Evolutionary conservation across 2,113 vertebrate genomes (phyloP).

Genomic region (Cebidichthys violaceus): DNA sequence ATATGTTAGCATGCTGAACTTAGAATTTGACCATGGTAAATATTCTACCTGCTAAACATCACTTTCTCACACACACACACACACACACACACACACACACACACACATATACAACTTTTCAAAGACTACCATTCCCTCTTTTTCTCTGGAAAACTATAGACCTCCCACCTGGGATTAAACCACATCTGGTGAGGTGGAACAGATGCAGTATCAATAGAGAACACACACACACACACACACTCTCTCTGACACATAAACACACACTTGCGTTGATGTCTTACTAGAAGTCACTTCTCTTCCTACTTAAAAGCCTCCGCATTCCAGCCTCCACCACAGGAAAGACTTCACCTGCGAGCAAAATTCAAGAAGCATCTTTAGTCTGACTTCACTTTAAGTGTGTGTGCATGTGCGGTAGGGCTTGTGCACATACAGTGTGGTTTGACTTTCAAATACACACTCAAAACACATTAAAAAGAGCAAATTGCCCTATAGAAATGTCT

Average conservation of each 20-base stretch:
- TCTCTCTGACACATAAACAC: neutral
- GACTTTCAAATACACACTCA: neutral
- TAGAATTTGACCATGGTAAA: neutral
- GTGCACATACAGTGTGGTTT: neutral
- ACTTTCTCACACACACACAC: neutral
- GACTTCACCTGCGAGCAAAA: slow-evolving; percentile 60
- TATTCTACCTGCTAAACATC: neutral
- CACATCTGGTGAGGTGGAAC: slow-evolving; percentile 17
- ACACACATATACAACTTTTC: neutral
- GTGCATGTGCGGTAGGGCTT: slow-evolving; percentile 28
- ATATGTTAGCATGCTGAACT: neutral
- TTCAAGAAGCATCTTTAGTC: slow-evolving; percentile 45
- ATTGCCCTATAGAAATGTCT: slow-evolving; percentile 9
- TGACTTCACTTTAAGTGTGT: slow-evolving; percentile 15
- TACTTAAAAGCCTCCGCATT: slow-evolving; percentile 38
- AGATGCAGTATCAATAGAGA: slow-evolving; percentile 27
- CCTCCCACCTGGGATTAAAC: slow-evolving; percentile 35
- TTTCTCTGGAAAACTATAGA: slow-evolving; percentile 9
- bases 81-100: neutral
- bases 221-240: neutral
- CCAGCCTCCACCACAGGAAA: slow-evolving; percentile 67
- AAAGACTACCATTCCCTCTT: neutral
- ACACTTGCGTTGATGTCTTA: neutral
- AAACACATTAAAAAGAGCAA: slow-evolving; percentile 3
- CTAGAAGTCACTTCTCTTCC: slow-evolving; percentile 12